Percentiles rank a stretch among this genome's conserved stretches.
These are phyloP conservation scores for Chaenocephalus aceratus DNA, from an alignment of 2,113 vertebrate genomes.

Conservation along the genomic window DNA sequence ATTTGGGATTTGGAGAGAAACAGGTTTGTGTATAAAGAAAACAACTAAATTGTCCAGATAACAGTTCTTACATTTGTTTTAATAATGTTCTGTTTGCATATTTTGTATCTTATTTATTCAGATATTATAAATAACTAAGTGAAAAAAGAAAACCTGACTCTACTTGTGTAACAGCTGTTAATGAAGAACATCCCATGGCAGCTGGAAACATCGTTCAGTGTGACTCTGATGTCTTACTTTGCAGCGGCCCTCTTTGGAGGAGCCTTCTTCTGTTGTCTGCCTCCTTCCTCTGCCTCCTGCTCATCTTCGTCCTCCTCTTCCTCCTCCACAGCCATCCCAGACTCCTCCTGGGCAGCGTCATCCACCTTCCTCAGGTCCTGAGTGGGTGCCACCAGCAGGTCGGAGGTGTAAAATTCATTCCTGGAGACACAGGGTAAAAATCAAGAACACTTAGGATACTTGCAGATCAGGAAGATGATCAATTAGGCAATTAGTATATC, in stretches of 20 bases:
- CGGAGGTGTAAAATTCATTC: constrained; percentile 93
- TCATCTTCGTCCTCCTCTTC: constrained; percentile 76
- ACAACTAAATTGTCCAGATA: too few species aligned
- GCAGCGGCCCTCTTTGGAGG: constrained; percentile 90
- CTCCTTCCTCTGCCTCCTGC: constrained; percentile 59
- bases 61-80: too few species aligned
- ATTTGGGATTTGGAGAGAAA: too few species aligned
- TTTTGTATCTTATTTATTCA: too few species aligned
- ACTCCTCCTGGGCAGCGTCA: constrained; percentile 52
- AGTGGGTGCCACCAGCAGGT: constrained; percentile 91
- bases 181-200: not conserved
- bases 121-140: too few species aligned
- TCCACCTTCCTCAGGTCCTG: constrained; percentile 87
- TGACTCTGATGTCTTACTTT: constrained; percentile 84
- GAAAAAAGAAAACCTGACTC: too few species aligned
- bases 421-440: constrained; percentile 70
- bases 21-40: too few species aligned
- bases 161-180: not conserved
- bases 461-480: not conserved
- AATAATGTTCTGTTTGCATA: not conserved
- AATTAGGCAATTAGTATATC: too few species aligned
- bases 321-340: constrained; percentile 60
- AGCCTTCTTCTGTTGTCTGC: constrained; percentile 77
- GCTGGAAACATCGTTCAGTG: not conserved
- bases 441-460: not conserved